Evolutionary conservation across 64 coral and sea anemone genomes (phyloP), one percentile per base, ranked within the genome.

Genomic region (Hydrozoanthus tunicans): DNA sequence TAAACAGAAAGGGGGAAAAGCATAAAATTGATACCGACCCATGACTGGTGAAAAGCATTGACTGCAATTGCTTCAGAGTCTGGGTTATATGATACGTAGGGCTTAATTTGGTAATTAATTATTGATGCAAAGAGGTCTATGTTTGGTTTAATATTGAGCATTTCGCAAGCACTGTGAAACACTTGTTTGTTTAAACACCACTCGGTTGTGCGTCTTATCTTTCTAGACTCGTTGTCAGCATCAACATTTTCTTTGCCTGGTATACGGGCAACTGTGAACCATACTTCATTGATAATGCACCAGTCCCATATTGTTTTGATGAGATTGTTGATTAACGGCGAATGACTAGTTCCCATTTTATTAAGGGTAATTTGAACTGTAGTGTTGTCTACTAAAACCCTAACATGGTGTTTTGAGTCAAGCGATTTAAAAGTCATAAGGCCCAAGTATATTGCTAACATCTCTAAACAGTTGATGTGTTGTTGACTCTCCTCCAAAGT

Each of bases 271-370:
- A 78, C 69, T 6, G 77, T 81, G 80, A 80, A 11, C 91, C 76
- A 86, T 1, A 68, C 13, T 15, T 9, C 70, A 81, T 89, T n/a
- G 58, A 26, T 14, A 57, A 71, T 89, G 52, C 76, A 89, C 77
- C 14, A 81, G 53, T 81, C 26, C 84, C 93, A 83, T 68, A 76
- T 65, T 82, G 54, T 4, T 56, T 83, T 82, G 12, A 82, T 68
- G 53, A 93, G 73, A 64, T 26, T 83, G 20, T 90, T 83, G 11
- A 74, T 90, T 64, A 80, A 84, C 6, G 9, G 63, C 52, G 92
- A 93, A 26, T 93, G 78, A 11, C 92, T 83, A 67, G 92, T 93
- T 5, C 78, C 86, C 92, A 93, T 88, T 58, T 93, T 74, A 27
- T 72, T 70, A 69, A 93, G 20, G 20, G 20, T 20, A 20, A 20